Evolutionary conservation across 2,113 vertebrate species (phyloP), one percentile per base, ranked within the genome.

Genomic region (Ceyx cyanopectus): DNA sequence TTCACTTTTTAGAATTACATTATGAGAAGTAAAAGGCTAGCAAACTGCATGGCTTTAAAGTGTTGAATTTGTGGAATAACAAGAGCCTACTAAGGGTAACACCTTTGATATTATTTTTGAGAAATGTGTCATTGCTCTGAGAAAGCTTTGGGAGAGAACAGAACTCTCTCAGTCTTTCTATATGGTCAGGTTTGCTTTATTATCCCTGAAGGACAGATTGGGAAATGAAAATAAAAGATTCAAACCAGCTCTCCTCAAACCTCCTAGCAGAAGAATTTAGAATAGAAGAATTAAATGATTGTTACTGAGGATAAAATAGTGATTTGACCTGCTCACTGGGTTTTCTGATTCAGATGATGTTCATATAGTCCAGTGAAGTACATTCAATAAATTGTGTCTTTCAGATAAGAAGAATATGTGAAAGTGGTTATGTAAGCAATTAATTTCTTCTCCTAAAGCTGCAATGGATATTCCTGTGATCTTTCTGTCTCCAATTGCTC

Each of bases 101-200:
- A 69, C n/a, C 48, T 85, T 81, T 85, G 50, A 48, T 87, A 72
- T 19, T 78, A 43, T 89, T 87, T 93, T 48, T n/a, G 80, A 89
- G 54, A 72, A 80, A 87, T 50, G 21, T 85, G 41, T 80, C 26
- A 68, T 86, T 90, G 45, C 72, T 87, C 24, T 46, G 72, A 73
- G 58, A 79, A 85, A 91, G 62, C 74, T 87, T 70, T 82, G 70
- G 50, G 66, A 77, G n/a, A 67, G 53, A 90, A 86, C 16, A 73
- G 45, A 82, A 50, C 56, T 34, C 26, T 77, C 58, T 70, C 22
- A 4, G 32, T 63, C 17, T 61, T 19, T 77, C 34, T 50, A 1
- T 72, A n/a, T 48, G 56, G 66, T 81, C 40, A 57, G 61, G 56
- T 73, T 67, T 77, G 48, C 34, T 62, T 90, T 81, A 82, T 82